Evolutionary conservation across 2,888 invertebrate species (phyloP), one percentile per base, ranked within the genome.

Genomic region (Melinaea menophilus): DNA sequence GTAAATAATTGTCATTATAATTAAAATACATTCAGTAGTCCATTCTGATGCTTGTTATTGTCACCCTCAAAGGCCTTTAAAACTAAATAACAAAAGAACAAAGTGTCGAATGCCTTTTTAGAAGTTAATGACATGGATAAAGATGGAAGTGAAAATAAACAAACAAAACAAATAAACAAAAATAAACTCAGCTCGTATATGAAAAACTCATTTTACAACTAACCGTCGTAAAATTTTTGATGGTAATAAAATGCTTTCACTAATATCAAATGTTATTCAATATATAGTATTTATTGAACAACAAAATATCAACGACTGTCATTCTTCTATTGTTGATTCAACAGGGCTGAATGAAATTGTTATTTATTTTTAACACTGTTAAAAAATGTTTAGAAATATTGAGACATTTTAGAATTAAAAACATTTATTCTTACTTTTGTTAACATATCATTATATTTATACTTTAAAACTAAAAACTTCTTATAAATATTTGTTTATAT

Each of bases 71-170:
- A 58, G 22, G 34, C 5, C 54, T 41, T 12, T 55, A 56, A 47
- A 63, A 59, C 59, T 59, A 63, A 56, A 59, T 48, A 55, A 56
- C 58, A 58, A 51, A 51, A 54, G 47, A 55, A 65, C 65, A 61
- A 64, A 69, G 5, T 37, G 3, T 4, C 37, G 66, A 69, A 61
- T 61, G 68, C 58, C 61, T 64, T 68, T 75, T 75, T 73, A 75
- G 73, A 66, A 67, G 59, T 68, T 73, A 72, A 77, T 68, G 73
- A 69, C 72, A 71, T 71, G 62, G 70, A 22, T 78, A 77, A 77
- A 77, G 67, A 54, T 59, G 63, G 70, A 71, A 72, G 75, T 76
- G 73, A 73, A 73, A 72, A 70, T 73, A 22, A 22, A 22, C 22
- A 22, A 22, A 22, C 22, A 22, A 22, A 22, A 22, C 22, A 22